These are phyloP conservation scores for Vimba vimba DNA, from an alignment of 2,113 vertebrate genomes.

Conservation along the genomic window DNA sequence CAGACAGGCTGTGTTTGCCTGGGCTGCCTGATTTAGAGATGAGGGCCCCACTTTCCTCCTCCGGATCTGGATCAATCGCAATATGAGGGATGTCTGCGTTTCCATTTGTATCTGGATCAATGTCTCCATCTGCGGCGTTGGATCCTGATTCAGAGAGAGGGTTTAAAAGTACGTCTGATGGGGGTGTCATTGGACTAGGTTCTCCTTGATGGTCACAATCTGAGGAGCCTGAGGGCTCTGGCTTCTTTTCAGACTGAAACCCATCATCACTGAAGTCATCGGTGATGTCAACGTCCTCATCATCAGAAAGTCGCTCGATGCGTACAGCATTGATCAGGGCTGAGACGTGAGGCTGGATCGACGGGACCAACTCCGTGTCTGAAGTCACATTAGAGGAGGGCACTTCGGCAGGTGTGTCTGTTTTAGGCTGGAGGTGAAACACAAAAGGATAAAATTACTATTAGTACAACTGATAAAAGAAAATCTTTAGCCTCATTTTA, in stretches of 20 bases:
- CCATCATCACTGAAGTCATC: conserved; percentile 77
- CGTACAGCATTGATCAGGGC: conserved; percentile 84
- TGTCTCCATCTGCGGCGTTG: neutral
- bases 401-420: conserved; percentile 69
- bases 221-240: conserved; percentile 13
- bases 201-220: conserved; percentile 27
- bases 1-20: neutral
- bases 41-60: conserved; percentile 27
- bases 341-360: conserved; percentile 54
- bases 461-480: neutral
- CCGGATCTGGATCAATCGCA: conserved; percentile 20
- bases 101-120: neutral
- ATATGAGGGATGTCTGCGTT: neutral
- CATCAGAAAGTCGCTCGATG: conserved; percentile 90
- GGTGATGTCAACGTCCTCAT: conserved; percentile 96
- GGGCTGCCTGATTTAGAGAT: conserved; percentile 37
- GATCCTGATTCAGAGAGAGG: neutral
- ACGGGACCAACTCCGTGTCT: neutral
- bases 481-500: neutral
- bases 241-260: conserved; percentile 20
- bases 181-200: neutral
- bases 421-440: conserved; percentile 77
- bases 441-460: conserved; percentile 32
- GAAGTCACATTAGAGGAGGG: conserved; percentile 58
- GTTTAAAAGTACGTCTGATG: neutral